Percentiles rank a stretch among this genome's conserved stretches.
phyloP scores from a whole-genome alignment of 2,888 invertebrate genomes.

The Drosophila bunnanda region DNA sequence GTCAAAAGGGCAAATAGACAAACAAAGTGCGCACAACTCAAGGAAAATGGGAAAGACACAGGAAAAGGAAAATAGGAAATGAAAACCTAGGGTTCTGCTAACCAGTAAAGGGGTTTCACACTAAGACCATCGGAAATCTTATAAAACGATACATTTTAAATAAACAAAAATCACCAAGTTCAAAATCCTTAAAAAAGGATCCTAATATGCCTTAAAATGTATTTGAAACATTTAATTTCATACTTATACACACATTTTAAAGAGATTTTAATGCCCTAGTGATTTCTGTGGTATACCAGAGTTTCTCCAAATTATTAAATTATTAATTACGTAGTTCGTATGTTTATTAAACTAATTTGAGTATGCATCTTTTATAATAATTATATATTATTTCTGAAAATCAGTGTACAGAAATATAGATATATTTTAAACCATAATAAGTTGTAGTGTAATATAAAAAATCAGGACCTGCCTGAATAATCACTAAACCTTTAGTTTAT shows the following conservation, averaged over 20 bases:
- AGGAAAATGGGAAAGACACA: constrained; percentile 30
- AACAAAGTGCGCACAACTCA: constrained; percentile 59
- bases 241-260: neutral
- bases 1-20: constrained; percentile 37
- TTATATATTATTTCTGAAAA: neutral
- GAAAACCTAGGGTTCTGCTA: constrained; percentile 13
- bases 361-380: too few species aligned
- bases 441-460: neutral
- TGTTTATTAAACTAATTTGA: neutral
- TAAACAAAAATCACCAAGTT: neutral
- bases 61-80: constrained; percentile 11
- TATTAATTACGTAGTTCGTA: neutral
- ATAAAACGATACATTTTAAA: neutral
- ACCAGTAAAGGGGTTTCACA: neutral
- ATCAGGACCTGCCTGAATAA: neutral
- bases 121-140: neutral
- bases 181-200: neutral
- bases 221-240: neutral
- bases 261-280: neutral
- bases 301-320: neutral
- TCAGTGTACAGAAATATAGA: neutral
- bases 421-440: neutral
- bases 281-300: neutral
- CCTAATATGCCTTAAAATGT: neutral
- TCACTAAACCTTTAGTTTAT: too few species aligned